Evolutionary conservation across 2,888 invertebrate species (phyloP), one percentile per base, ranked within the genome.

Genomic region (Drosophila helvetica): DNA sequence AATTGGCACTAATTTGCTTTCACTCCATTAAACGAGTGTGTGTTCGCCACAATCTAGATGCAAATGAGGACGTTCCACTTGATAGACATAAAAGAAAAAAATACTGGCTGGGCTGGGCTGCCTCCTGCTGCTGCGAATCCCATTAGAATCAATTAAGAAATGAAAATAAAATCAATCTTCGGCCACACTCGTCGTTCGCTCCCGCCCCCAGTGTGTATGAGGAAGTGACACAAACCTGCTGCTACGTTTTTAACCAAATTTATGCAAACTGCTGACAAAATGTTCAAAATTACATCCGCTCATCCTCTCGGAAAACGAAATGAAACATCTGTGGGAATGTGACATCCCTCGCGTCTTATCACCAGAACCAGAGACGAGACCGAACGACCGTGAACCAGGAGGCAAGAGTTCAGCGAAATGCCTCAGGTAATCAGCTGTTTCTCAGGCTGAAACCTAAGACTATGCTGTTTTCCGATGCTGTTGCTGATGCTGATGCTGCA

Each of bases 361-460:
- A 51, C 62, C 30, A 27, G 42, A 46, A 57, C 48, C 60, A 50
- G 53, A 45, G 59, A 22, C 42, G 22, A 22, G 22, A 22, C 48
- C 43, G 58, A 53, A 45, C 53, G 88, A 65, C 83, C 88, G 12
- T 88, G 83, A 83, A 83, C 83, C 72, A 15, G 15, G 15, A 6
- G 38, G 7, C 4, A 19, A 55, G 60, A 85, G 87, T 84, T 86
- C 79, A 74, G 46, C 45, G 19, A 15, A 51, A 8, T 27, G 50
- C 38, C 38, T 59, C 22, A 42, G 38, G 4, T 22, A 22, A 65
- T 74, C 74, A 73, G 70, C 65, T 73, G 70, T 43, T 70, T 46
- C 22, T 30, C 8, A 46, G 27, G 38, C n/a, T 50, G 47, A 47
- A 51, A 22, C 9, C 7, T 12, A 17, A 18, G 19, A 18, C 38